Conservation (phyloP, 92 coral and sea anemone genomes). For the Phymanthus crucifer region DNA sequence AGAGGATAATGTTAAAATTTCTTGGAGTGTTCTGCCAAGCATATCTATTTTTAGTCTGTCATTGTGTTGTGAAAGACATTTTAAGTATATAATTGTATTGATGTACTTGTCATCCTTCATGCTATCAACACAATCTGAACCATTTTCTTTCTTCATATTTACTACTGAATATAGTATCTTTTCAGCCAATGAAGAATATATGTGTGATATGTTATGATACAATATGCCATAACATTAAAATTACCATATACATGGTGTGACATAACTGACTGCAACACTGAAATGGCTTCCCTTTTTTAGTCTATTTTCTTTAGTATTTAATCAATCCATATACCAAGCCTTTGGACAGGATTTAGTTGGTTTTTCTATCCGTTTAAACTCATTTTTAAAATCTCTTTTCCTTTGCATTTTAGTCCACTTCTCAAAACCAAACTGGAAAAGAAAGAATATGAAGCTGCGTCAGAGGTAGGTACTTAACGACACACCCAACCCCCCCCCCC, state of each 20-base stretch:
- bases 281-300: too few species aligned
- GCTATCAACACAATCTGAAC: not conserved
- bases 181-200: too few species aligned
- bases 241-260: too few species aligned
- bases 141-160: not conserved
- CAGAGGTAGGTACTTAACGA: constrained; percentile 69
- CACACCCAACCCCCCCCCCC: too few species aligned
- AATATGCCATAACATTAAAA: too few species aligned
- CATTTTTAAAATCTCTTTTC: not conserved
- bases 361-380: too few species aligned
- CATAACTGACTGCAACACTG: too few species aligned
- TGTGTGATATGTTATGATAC: too few species aligned
- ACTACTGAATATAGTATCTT: too few species aligned
- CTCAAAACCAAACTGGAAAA: constrained; percentile 89
- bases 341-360: too few species aligned
- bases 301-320: too few species aligned
- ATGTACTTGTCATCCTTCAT: not conserved
- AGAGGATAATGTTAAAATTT: not conserved
- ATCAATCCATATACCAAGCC: too few species aligned
- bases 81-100: constrained; percentile 2
- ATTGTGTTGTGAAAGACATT: not conserved
- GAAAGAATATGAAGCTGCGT: constrained; percentile 80
- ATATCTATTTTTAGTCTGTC: not conserved
- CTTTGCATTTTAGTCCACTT: constrained; percentile 65
- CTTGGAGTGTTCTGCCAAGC: not conserved